Conservation (phyloP, 1,140 invertebrate species). For the Trichonephila inaurata region DNA sequence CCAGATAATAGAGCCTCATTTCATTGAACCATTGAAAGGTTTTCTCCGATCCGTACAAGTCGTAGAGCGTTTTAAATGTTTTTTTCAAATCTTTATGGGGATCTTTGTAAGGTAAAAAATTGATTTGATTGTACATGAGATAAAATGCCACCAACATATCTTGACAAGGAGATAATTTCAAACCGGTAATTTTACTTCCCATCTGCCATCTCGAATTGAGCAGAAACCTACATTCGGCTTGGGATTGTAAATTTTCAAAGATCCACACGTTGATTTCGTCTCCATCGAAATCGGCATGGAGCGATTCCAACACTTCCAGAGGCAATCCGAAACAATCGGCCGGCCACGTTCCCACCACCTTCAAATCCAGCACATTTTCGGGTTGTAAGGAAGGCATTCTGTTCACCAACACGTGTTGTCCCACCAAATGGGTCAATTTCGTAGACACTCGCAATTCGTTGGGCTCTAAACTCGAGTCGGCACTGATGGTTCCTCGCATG, state of each 20-base stretch:
- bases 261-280: constrained; percentile 61
- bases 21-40: neutral
- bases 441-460: neutral
- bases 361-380: constrained; percentile 11
- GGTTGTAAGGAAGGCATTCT: constrained; percentile 46
- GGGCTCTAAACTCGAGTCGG: constrained; percentile 11
- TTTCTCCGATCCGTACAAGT: constrained; percentile 22
- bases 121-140: constrained; percentile 2
- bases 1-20: constrained; percentile 28
- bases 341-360: neutral
- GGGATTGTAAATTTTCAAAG: neutral
- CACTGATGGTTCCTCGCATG: constrained; percentile 51
- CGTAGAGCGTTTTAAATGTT: constrained; percentile 38
- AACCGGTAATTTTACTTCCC: neutral
- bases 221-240: constrained; percentile 45
- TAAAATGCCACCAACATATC: constrained; percentile 59
- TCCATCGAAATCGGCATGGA: constrained; percentile 50
- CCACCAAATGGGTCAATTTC: neutral
- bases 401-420: constrained; percentile 27
- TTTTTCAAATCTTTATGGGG: neutral
- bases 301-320: neutral
- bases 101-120: constrained; percentile 48
- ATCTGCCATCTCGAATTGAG: neutral
- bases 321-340: constrained; percentile 43
- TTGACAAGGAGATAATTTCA: constrained; percentile 18